Base-by-base conservation (phyloP, 2,797 vertebrate genomes). In the Bovichtus variegatus region DNA sequence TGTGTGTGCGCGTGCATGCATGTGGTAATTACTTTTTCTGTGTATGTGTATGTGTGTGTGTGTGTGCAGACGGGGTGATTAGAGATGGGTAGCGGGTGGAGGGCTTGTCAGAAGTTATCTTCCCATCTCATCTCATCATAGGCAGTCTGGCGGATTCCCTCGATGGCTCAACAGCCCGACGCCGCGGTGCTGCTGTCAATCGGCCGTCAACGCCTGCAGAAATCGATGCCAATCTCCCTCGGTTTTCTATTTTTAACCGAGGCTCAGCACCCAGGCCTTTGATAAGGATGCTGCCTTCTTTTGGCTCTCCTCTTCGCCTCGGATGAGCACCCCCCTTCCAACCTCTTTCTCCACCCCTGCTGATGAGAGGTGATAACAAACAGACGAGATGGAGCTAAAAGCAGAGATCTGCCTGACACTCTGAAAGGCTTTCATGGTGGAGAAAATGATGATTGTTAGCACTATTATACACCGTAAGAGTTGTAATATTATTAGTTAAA, bases 181-280 rank as follows among this genome's bases (percentile, higher is more conserved):
- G 76, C 86, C 7, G 76, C 78, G 25, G 83, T 77, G 89, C 88
- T 80, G 92, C 93, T 93, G 93, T 93, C 93, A 94, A 91, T 94
- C 92, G 90, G 71, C 90, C 88, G 92, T 92, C 90, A 92, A 81
- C 91, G 92, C 86, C 92, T 85, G 90, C 90, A 91, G 89, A 91
- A 93, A 94, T 94, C 93, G 92, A 94, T 93, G 93, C 92, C 93
- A 93, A 94, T 94, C 93, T 94, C 90, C 87, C 77, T 73, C 64
- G 8, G 83, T 90, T 91, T 34, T 90, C 92, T 94, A 94, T 94
- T 94, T 94, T 94, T 94, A 93, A 84, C 90, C 23, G 4, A 54
- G 80, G 87, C 91, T 91, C 87, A 86, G 87, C 88, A 89, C 81
- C 78, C 71, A 16, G 88, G 88, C 85, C 86, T 92, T 92, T 92